Conservation (phyloP, 2,113 vertebrate species). For the Condylura cristata region DNA sequence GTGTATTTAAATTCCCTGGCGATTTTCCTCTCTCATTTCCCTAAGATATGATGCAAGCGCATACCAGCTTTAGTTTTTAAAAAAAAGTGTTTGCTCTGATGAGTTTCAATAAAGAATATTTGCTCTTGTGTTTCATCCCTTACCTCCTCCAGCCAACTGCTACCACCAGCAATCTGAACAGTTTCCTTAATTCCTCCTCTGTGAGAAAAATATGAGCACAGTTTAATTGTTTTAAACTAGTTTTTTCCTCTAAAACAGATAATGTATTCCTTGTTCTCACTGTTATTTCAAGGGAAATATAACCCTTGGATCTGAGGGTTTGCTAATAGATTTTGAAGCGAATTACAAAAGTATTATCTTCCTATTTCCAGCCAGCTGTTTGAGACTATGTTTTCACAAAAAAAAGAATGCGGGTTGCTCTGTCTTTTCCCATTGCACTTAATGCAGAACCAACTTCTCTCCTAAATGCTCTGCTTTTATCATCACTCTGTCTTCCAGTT, state of each 20-base stretch:
- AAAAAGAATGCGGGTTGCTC: fast-evolving
- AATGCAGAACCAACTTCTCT: neutral
- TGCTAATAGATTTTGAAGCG: neutral
- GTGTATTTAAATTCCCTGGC: neutral
- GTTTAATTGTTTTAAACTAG: conserved; percentile 8
- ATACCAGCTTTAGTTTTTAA: neutral
- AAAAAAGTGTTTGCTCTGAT: neutral
- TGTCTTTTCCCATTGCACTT: neutral
- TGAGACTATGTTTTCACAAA: neutral
- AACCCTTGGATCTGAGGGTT: neutral
- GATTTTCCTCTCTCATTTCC: neutral
- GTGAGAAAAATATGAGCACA: conserved; percentile 8
- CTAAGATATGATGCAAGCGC: neutral
- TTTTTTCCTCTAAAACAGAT: neutral
- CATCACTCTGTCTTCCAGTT: neutral
- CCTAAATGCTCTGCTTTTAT: neutral
- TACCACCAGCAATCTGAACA: neutral
- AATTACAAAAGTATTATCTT: neutral
- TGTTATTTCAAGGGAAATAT: conserved; percentile 4
- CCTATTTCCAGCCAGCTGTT: neutral
- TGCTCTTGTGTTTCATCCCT: neutral
- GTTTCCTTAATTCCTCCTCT: conserved; percentile 30
- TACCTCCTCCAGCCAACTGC: neutral
- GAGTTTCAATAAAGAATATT: neutral
- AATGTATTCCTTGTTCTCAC: neutral